Conservation (phyloP, 92 coral and sea anemone genomes). For the Palythoa grandiflora region DNA sequence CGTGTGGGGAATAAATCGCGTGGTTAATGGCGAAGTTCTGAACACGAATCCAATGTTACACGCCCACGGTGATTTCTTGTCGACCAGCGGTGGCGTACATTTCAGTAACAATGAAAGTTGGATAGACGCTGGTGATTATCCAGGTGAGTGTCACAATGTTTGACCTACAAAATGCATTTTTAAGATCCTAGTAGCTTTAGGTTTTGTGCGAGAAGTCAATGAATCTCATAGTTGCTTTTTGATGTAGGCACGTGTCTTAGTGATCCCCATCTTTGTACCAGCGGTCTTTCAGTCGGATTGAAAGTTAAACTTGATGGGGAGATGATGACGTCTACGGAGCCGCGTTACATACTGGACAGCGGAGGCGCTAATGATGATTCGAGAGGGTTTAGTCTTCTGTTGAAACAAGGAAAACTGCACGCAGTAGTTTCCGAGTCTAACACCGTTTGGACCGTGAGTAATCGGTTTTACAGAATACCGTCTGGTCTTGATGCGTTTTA, state of each 20-base stretch:
- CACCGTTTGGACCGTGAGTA: constrained; percentile 96
- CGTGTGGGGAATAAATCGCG: constrained; percentile 87
- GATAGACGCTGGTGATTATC: constrained; percentile 97
- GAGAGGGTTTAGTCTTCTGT: constrained; percentile 85
- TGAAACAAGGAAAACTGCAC: constrained; percentile 79
- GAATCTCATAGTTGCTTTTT: not conserved
- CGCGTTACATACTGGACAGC: constrained; percentile 93
- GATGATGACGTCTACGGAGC: constrained; percentile 74
- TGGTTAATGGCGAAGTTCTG: constrained; percentile 78
- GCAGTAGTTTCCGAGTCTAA: constrained; percentile 87
- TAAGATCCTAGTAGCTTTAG: not conserved
- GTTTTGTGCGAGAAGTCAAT: not conserved
- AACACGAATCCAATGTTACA: constrained; percentile 78
- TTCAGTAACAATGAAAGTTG: constrained; percentile 88
- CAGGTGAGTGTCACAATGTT: constrained; percentile 56
- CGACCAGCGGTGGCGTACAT: constrained; percentile 83
- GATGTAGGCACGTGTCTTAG: constrained; percentile 86
- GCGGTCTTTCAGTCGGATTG: constrained; percentile 88
- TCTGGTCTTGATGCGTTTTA: too few relatives aligned
- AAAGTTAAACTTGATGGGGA: constrained; percentile 90
- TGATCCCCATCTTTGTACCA: constrained; percentile 89
- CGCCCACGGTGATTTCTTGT: constrained; percentile 84
- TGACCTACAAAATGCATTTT: not conserved
- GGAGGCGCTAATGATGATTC: constrained; percentile 88
- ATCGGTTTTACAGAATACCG: too few relatives aligned